phyloP scores from a whole-genome alignment of 2,888 invertebrate species.

The Cenopis cana region DNA sequence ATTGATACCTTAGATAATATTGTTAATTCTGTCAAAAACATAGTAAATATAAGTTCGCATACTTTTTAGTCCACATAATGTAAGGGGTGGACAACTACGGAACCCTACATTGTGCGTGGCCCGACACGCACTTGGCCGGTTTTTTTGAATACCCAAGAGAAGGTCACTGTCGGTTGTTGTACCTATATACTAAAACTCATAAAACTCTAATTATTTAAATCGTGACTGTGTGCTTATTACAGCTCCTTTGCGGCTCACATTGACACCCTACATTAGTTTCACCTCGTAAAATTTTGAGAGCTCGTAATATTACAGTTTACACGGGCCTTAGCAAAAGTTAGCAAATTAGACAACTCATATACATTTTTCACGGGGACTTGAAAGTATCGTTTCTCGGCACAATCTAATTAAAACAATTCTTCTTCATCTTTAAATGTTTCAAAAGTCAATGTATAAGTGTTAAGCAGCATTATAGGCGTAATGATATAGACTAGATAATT shows the following conservation, averaged over 20 bases:
- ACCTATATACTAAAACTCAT: not conserved
- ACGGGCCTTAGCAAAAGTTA: conserved; percentile 21
- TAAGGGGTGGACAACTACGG: too few relatives aligned
- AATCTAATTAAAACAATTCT: not conserved
- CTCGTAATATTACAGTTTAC: conserved; percentile 38
- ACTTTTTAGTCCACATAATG: too few relatives aligned
- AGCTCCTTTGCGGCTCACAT: conserved; percentile 12
- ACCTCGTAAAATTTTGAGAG: conserved; percentile 26
- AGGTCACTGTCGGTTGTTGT: not conserved
- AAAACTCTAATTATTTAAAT: conserved; percentile 6
- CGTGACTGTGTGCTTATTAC: conserved; percentile 4
- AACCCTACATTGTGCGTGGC: too few relatives aligned
- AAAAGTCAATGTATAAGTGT: too few relatives aligned
- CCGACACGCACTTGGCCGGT: too few relatives aligned
- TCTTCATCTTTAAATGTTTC: too few relatives aligned
- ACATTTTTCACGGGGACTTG: conserved; percentile 32
- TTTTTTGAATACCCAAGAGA: not conserved
- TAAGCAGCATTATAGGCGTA: too few relatives aligned
- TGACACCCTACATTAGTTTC: conserved; percentile 32
- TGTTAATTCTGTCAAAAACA: too few relatives aligned
- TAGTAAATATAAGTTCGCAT: too few relatives aligned
- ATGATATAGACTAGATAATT: too few relatives aligned
- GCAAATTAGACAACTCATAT: conserved; percentile 18
- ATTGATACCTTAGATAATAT: too few relatives aligned
- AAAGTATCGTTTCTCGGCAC: not conserved